Evolutionary conservation across 2,888 invertebrate species (phyloP), one percentile per base, ranked within the genome.

Genomic region (Hydroisotoma schaefferi): DNA sequence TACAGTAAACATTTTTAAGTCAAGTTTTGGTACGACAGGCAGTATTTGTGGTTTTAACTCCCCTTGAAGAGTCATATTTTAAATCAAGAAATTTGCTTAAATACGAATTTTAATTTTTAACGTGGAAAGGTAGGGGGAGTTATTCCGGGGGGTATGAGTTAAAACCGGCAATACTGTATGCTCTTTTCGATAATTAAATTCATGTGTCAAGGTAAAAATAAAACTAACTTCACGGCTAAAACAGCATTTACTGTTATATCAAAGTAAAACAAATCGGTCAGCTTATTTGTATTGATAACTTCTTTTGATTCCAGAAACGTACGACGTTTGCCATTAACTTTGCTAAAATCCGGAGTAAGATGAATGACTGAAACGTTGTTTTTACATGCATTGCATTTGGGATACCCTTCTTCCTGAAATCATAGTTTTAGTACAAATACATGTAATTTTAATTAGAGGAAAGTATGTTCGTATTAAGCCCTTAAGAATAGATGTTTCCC

Each of bases 191-290:
- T n/a, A n/a, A n/a, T n/a, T n/a, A n/a, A n/a, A n/a, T n/a, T n/a
- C n/a, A n/a, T n/a, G n/a, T n/a, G n/a, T n/a, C n/a, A n/a, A n/a
- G n/a, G n/a, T n/a, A n/a, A n/a, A n/a, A n/a, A n/a, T n/a, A n/a
- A n/a, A n/a, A n/a, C 8, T 57, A 68, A 73, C 68, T 67, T 69
- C 67, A 88, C 80, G 6, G 88, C 83, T 70, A 87, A 77, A 74
- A 89, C 84, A 2, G 88, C 83, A 69, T 87, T 80, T 60, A 88
- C 76, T 25, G 87, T 84, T 65, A 94, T 78, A 78, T 94, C 94
- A 77, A 91, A 93, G 78, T 93, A 92, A 78, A 94, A 93, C 4
- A 88, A 54, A 48, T 71, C 69, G 38, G 66, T 68, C 18, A 72
- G 57, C 10, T 22, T 43, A 22, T 56, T 25, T 4, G 51, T 54